phyloP scores from a whole-genome alignment of 1,140 invertebrate species.

The Drosophila chauvacae region DNA sequence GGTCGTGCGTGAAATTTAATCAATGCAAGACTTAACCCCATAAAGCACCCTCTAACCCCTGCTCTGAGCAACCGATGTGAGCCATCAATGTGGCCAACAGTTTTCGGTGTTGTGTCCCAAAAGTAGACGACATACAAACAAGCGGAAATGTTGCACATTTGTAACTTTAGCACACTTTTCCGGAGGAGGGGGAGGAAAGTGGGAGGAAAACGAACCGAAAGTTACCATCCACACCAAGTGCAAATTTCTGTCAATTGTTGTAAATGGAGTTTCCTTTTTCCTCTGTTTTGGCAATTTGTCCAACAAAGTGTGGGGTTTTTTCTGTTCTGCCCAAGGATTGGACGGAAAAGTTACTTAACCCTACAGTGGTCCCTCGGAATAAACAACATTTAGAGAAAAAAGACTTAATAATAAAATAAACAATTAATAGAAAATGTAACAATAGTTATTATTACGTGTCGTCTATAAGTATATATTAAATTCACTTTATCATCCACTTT shows the following conservation, averaged over 20 bases:
- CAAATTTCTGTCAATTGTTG: conserved; percentile 78
- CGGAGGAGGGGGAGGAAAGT: not conserved
- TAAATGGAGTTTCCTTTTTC: conserved; percentile 71
- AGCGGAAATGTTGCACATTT: conserved; percentile 81
- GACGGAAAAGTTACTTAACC: conserved; percentile 5
- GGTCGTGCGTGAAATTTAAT: conserved; percentile 82
- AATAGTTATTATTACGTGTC: not conserved
- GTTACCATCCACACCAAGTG: conserved; percentile 64
- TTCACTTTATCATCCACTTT: too few relatives aligned
- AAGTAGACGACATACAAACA: conserved; percentile 55
- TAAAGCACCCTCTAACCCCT: conserved; percentile 4
- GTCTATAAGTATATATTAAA: not conserved
- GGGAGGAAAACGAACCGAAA: conserved; percentile 44
- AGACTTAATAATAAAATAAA: not conserved
- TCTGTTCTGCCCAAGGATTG: not conserved
- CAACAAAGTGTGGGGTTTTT: conserved; percentile 10
- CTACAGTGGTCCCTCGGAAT: not conserved
- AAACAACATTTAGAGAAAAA: not conserved
- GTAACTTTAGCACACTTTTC: conserved; percentile 63
- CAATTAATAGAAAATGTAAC: not conserved
- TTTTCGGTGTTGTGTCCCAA: conserved; percentile 76
- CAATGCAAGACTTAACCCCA: conserved; percentile 59
- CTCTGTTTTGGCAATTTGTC: conserved; percentile 59
- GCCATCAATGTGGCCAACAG: conserved; percentile 74
- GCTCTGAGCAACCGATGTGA: conserved; percentile 37